phyloP scores from a whole-genome alignment of 2,797 vertebrate genomes.

The Gallinago nigripennis region DNA sequence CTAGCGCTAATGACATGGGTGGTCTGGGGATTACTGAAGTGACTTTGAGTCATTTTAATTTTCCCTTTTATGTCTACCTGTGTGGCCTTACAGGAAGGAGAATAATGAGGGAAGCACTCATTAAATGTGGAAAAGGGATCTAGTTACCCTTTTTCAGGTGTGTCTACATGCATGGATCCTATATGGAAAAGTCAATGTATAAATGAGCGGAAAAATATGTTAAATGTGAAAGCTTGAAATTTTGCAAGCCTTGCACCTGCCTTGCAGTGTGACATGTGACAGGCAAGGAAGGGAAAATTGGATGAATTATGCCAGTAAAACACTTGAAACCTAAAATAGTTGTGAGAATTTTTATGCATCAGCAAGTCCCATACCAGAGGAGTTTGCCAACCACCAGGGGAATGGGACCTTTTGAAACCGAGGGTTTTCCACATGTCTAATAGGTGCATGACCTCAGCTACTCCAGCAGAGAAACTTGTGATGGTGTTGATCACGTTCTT shows the following conservation, averaged over 20 bases:
- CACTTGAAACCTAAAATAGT: neutral
- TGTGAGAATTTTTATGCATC: neutral
- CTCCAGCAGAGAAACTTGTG: fast-evolving
- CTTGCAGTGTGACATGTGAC: neutral
- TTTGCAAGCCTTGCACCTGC: conserved; percentile 40
- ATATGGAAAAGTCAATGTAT: conserved; percentile 36
- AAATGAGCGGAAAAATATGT: conserved; percentile 11
- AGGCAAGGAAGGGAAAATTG: conserved; percentile 10
- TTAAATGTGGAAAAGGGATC: conserved; percentile 58
- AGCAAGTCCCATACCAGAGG: neutral
- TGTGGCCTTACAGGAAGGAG: conserved; percentile 58
- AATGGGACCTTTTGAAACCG: neutral
- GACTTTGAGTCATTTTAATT: conserved; percentile 55
- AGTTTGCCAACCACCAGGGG: neutral
- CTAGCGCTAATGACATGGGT: conserved; percentile 42
- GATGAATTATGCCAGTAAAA: neutral
- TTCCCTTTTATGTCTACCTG: conserved; percentile 69
- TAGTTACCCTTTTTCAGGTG: conserved; percentile 65
- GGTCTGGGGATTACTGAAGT: conserved; percentile 51
- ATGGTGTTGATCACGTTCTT: neutral
- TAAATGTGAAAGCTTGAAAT: conserved; percentile 8
- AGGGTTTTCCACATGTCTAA: neutral
- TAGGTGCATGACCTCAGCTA: neutral
- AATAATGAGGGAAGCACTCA: conserved; percentile 64
- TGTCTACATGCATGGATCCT: neutral